Conservation (phyloP, 2,888 invertebrate genomes). For the Catocala sponsa region DNA sequence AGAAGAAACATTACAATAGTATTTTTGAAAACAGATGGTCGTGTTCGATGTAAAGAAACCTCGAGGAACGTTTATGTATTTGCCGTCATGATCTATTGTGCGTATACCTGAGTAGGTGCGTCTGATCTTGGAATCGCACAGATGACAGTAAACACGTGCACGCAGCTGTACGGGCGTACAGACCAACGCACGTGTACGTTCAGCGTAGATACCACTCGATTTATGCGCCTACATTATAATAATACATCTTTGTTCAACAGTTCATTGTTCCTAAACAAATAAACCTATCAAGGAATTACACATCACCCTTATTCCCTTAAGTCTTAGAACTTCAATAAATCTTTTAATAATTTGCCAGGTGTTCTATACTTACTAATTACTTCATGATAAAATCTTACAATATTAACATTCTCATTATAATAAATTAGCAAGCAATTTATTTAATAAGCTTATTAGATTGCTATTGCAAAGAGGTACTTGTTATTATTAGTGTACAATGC, state of each 20-base stretch:
- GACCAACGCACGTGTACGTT: constrained; percentile 69
- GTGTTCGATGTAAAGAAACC: not conserved
- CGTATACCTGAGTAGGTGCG: constrained; percentile 60
- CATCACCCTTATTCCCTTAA: not conserved
- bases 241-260: constrained; percentile 46
- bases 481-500: no score
- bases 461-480: no score
- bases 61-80: not conserved
- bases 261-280: constrained; percentile 39
- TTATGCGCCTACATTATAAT: constrained; percentile 59
- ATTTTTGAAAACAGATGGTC: constrained; percentile 3
- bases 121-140: constrained; percentile 50
- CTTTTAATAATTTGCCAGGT: no score
- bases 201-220: constrained; percentile 59
- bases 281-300: constrained; percentile 14
- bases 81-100: not conserved
- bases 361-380: no score
- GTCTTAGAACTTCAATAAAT: not conserved
- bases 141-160: constrained; percentile 69
- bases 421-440: no score
- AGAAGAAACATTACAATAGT: no score
- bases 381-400: no score
- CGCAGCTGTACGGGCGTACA: constrained; percentile 70
- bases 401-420: no score
- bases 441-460: no score